phyloP scores from a whole-genome alignment of 2,888 invertebrate species.

The Tipula vernalis region DNA sequence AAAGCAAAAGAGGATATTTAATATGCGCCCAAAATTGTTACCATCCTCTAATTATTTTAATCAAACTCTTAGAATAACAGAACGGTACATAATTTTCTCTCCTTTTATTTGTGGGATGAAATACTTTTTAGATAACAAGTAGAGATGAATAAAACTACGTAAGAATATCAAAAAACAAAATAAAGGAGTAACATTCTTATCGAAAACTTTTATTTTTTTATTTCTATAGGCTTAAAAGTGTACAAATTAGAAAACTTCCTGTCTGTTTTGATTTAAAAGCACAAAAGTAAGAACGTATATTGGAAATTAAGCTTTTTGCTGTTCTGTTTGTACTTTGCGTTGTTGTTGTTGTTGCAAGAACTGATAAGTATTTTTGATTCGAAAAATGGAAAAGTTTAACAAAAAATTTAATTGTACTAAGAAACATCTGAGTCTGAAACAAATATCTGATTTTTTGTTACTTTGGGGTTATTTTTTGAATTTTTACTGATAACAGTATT shows the following conservation, averaged over 20 bases:
- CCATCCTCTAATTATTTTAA: neutral
- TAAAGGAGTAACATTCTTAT: neutral
- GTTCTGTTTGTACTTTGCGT: neutral
- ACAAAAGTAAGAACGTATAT: neutral
- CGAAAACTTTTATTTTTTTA: neutral
- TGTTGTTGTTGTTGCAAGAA: neutral
- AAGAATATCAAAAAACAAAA: neutral
- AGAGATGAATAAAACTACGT: neutral
- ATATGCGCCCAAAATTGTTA: neutral
- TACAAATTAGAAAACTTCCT: neutral
- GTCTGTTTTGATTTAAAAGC: neutral
- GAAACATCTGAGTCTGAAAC: neutral
- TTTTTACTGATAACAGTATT: neutral
- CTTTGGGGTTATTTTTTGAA: neutral
- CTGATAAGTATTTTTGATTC: neutral
- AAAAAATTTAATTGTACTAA: neutral
- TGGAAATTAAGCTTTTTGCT: neutral
- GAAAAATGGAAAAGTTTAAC: neutral
- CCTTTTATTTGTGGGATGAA: neutral
- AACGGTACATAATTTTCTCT: neutral
- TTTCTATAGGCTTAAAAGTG: neutral
- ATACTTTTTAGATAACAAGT: neutral
- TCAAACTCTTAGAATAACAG: neutral
- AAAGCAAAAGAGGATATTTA: neutral
- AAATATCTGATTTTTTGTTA: neutral